Conservation (phyloP, 2,888 invertebrate genomes). For the Pseudococcus viburni region DNA sequence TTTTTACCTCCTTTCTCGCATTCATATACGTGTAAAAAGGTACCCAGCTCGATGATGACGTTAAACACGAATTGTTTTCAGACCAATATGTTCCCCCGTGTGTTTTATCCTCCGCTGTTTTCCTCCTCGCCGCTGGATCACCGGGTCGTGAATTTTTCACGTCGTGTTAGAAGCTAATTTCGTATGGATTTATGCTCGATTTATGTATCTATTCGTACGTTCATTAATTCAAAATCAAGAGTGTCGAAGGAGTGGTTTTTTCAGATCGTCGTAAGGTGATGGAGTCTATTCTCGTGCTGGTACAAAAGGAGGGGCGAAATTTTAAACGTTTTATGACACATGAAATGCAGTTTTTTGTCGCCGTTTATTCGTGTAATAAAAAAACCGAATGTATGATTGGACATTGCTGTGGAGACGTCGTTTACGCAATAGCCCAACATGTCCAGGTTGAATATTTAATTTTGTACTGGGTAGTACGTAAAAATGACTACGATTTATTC, state of each 20-base stretch:
- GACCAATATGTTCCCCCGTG: neutral
- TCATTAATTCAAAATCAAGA: conserved; percentile 4
- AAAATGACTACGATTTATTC: neutral
- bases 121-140: neutral
- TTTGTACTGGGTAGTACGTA: neutral
- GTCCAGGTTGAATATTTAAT: neutral
- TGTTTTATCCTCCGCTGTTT: neutral
- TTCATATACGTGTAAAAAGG: neutral
- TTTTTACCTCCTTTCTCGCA: neutral
- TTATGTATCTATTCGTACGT: neutral
- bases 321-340: neutral
- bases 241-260: conserved; percentile 12
- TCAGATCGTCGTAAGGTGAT: neutral
- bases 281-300: neutral
- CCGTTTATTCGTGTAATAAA: neutral
- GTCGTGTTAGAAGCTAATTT: conserved; percentile 11
- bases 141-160: conserved; percentile 22
- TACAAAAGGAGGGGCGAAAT: neutral
- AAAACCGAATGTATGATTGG: neutral
- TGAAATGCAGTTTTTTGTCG: neutral
- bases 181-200: conserved; percentile 18
- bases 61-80: conserved; percentile 29
- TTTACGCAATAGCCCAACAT: neutral
- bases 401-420: neutral
- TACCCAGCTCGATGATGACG: conserved; percentile 11